Percentiles rank a stretch among this genome's conserved stretches.
Conservation (phyloP, 2,797 vertebrate genomes). For the Sardinella longiceps region DNA sequence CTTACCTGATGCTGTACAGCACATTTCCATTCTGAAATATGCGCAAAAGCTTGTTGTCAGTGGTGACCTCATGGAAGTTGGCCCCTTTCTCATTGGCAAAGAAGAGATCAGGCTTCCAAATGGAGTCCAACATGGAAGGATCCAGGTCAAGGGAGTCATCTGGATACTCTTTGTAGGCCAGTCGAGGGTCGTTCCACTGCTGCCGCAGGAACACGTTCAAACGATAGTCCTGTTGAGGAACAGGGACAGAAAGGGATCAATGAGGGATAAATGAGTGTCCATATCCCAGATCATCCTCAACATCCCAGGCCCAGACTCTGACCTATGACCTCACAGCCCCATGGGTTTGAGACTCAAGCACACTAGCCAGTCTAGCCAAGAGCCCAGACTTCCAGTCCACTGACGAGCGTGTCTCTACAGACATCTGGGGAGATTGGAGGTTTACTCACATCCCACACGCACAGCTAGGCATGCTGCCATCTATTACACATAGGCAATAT, state of each 20-base stretch:
- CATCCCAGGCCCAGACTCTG: too few relatives aligned
- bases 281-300: too few relatives aligned
- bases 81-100: slow-evolving; percentile 97
- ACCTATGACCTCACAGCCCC: too few relatives aligned
- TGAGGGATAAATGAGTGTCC: neutral
- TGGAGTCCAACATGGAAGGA: slow-evolving; percentile 95
- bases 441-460: too few relatives aligned
- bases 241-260: neutral
- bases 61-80: slow-evolving; percentile 94
- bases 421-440: too few relatives aligned
- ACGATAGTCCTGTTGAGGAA: slow-evolving; percentile 83
- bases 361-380: neutral
- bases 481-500: neutral
- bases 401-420: neutral
- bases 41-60: slow-evolving; percentile 92
- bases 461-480: too few relatives aligned
- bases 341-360: neutral
- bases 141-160: slow-evolving; percentile 92
- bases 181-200: slow-evolving; percentile 94
- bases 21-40: slow-evolving; percentile 96
- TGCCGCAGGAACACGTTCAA: slow-evolving; percentile 93
- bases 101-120: slow-evolving; percentile 96
- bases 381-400: neutral
- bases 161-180: slow-evolving; percentile 91
- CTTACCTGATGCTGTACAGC: slow-evolving; percentile 94